Evolutionary conservation across 2,797 vertebrate species (phyloP).

Genomic region (Molossus alvarezi): DNA sequence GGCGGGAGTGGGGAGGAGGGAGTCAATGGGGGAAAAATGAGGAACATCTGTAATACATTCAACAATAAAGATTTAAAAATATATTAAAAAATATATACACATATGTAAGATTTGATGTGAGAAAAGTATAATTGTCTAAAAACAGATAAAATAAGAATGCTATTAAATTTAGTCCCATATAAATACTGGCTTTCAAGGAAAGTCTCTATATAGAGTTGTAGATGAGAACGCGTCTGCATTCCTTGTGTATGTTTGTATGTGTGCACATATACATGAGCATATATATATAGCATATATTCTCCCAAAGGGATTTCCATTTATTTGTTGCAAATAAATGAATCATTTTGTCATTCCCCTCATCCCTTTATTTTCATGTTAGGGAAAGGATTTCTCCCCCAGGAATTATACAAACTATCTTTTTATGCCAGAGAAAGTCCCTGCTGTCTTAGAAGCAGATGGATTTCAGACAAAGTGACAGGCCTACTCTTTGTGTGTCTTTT

Average conservation of each 20-base stretch:
- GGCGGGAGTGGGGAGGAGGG: too few species aligned
- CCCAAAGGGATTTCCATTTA: constrained; percentile 72
- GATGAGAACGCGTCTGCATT: background rate
- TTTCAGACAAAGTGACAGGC: constrained; percentile 70
- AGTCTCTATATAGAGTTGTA: background rate
- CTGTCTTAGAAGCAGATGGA: constrained; percentile 68
- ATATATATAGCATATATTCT: background rate
- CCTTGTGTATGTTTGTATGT: background rate
- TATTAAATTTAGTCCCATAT: constrained; percentile 16
- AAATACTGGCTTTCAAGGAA: constrained; percentile 51
- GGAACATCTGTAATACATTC: too few species aligned
- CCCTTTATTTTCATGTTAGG: constrained; percentile 65
- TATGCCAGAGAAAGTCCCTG: constrained; percentile 75
- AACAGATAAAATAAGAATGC: constrained; percentile 45
- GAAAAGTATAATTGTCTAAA: background rate
- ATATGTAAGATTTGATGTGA: background rate
- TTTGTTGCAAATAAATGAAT: constrained; percentile 73
- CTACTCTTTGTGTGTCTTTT: constrained; percentile 66
- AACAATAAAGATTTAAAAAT: background rate
- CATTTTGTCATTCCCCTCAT: constrained; percentile 25
- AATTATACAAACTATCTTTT: constrained; percentile 75
- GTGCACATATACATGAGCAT: background rate
- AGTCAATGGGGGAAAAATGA: too few species aligned
- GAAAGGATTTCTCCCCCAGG: constrained; percentile 62
- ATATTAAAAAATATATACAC: background rate